These are phyloP conservation scores for Halictus rubicundus DNA, from an alignment of 1,140 invertebrate genomes.

Conservation along the genomic window DNA sequence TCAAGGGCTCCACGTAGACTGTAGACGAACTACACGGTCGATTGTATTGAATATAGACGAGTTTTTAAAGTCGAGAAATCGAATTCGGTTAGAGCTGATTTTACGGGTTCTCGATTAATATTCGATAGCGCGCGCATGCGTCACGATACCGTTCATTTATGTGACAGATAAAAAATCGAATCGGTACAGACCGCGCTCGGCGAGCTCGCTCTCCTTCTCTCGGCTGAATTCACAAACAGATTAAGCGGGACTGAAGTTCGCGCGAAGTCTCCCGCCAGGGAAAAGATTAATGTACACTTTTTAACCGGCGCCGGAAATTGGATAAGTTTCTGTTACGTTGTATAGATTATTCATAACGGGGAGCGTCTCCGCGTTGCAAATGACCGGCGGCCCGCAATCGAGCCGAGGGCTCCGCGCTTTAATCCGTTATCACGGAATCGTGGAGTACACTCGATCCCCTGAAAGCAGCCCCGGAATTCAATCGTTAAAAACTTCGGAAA, in stretches of 20 bases:
- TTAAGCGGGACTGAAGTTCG: conserved; percentile 18
- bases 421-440: neutral
- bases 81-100: neutral
- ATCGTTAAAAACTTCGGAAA: conserved; percentile 9
- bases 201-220: neutral
- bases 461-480: neutral
- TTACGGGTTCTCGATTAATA: neutral
- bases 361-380: neutral
- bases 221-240: conserved; percentile 10
- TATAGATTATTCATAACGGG: conserved; percentile 14
- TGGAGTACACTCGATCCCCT: neutral
- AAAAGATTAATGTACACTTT: conserved; percentile 43
- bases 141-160: neutral
- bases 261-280: conserved; percentile 11
- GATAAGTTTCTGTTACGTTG: conserved; percentile 30
- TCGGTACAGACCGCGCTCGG: neutral
- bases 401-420: neutral
- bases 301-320: conserved; percentile 26
- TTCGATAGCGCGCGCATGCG: neutral
- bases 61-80: neutral
- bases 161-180: conserved; percentile 9
- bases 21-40: neutral
- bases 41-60: neutral
- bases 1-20: neutral
- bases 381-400: neutral